Conservation (phyloP, 2,113 vertebrate genomes). For the Zosterops borbonicus region DNA sequence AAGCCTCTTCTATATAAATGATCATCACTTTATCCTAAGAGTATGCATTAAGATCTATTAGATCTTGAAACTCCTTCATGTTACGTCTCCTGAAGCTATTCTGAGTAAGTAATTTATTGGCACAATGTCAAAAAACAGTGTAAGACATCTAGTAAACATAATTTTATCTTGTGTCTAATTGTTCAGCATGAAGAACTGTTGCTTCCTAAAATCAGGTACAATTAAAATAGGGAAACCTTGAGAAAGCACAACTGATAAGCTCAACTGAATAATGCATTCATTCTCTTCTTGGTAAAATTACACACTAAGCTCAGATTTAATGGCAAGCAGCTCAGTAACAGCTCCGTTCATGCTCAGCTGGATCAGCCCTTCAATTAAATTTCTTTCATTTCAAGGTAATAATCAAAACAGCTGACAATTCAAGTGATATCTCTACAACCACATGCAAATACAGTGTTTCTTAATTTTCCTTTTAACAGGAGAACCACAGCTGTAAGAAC, state of each 20-base stretch:
- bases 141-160: background rate
- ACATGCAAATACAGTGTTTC: background rate
- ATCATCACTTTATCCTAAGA: background rate
- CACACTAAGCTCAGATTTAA: background rate
- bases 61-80: background rate
- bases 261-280: background rate
- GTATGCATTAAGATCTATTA: background rate
- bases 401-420: constrained; percentile 19
- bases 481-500: background rate
- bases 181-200: background rate
- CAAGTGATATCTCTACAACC: background rate
- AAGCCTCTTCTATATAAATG: background rate
- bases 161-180: background rate
- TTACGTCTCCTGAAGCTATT: background rate
- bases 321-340: background rate
- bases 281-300: background rate
- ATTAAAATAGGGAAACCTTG: background rate
- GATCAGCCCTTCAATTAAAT: constrained; percentile 22
- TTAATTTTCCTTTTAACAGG: background rate
- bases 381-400: constrained; percentile 15
- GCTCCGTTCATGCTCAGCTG: background rate
- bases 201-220: background rate
- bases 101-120: background rate
- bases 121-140: background rate
- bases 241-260: background rate